These are phyloP conservation scores for Drosophila simulans DNA, from an alignment of 1,140 invertebrate genomes.

Conservation along the genomic window DNA sequence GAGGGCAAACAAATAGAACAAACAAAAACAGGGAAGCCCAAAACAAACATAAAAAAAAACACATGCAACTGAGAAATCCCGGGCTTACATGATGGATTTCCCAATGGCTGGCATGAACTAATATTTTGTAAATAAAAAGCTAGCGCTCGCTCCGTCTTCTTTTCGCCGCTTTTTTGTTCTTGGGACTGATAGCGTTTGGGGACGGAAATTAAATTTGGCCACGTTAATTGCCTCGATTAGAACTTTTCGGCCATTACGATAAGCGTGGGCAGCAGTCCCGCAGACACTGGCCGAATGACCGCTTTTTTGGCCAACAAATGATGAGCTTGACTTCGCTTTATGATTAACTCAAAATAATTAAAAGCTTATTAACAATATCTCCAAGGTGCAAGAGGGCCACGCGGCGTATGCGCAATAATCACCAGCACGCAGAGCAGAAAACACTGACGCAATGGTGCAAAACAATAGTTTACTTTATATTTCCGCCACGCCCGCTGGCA, in stretches of 20 bases:
- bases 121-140: constrained; percentile 79
- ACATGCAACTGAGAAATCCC: constrained; percentile 48
- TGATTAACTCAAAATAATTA: constrained; percentile 72
- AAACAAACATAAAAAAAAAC: constrained; percentile 27
- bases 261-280: constrained; percentile 52
- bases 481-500: constrained; percentile 37
- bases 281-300: constrained; percentile 43
- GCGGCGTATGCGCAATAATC: constrained; percentile 48
- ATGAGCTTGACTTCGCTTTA: constrained; percentile 54
- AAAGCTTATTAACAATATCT: constrained; percentile 53
- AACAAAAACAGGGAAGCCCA: constrained; percentile 49
- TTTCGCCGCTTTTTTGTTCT: constrained; percentile 5
- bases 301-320: constrained; percentile 18
- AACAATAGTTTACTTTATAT: constrained; percentile 52
- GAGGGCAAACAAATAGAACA: constrained; percentile 33
- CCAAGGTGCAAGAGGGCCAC: not conserved
- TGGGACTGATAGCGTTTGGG: constrained; percentile 62
- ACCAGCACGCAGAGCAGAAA: not conserved
- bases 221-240: constrained; percentile 81
- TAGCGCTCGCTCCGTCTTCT: constrained; percentile 22
- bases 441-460: constrained; percentile 31
- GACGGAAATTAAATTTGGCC: constrained; percentile 81
- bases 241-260: constrained; percentile 80
- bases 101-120: constrained; percentile 62
- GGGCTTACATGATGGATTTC: constrained; percentile 79